Base-by-base conservation (phyloP, 1,140 invertebrate species). In the Drosophila obscura region DNA sequence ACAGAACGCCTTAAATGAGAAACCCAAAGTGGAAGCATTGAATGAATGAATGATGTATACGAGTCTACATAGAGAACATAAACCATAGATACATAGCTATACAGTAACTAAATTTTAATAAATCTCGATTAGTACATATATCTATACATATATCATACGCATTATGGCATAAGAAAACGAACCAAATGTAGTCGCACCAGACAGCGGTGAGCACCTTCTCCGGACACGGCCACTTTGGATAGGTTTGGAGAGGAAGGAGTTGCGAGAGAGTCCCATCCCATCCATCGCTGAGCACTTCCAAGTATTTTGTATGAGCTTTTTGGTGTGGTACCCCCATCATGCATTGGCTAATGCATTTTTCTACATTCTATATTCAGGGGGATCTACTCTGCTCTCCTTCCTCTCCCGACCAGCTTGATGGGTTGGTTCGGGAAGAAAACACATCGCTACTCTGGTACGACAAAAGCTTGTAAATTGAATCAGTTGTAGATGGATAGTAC, bases 1-100 rank as follows among this genome's bases (percentile, higher is more conserved):
- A 90, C 81, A 90, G 83, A 88, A 88, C 83, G 83, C 83, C 83
- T 88, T 88, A 88, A 88, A 83, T 59, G 68, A 69, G 51, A 89
- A 65, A 76, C 24, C 72, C 51, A 71, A 57, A 50, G 46, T 49
- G 50, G 69, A 63, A 73, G 59, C 45, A 75, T 65, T 72, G 55
- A 67, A 57, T 61, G 72, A 83, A 76, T 74, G 69, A 90, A 80
- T 74, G 75, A 87, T 87, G 76, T 87, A 85, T 81, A 80, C 74
- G 76, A 90, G 72, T 78, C 82, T 85, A 75, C 78, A 77, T 81
- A 78, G 62, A 77, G 77, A 77, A 87, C 67, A 80, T 77, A 80
- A 87, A 82, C 64, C 73, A 75, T 69, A 58, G 71, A 73, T 77
- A 73, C 49, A 53, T 78, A 87, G 71, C 67, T 87, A 85, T 82